Base-by-base conservation (phyloP, 2,797 vertebrate genomes). In the Pitangus sulphuratus region DNA sequence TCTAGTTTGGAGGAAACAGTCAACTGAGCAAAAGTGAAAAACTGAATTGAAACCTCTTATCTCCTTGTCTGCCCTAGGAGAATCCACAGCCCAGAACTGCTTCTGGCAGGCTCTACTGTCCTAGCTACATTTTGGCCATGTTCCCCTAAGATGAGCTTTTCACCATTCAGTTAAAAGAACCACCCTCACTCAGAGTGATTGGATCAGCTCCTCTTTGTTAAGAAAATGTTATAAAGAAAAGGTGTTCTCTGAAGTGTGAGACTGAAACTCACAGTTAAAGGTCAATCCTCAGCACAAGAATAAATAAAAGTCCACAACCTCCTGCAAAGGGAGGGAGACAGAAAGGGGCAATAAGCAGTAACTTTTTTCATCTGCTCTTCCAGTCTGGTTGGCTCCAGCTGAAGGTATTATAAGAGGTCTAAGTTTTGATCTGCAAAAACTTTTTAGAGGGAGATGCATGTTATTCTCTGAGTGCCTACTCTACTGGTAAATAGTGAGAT, bases 321-420 rank as follows among this genome's bases (percentile, higher is more conserved):
- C 87, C 53, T 72, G 30, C 17, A 69, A 71, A 35, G 26, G 69
- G 33, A 80, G 42, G 69, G 31, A 80, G 42, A 62, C 8, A 70
- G 48, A 86, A 82, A 81, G 51, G 15, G 31, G 30, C 26, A 54
- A 57, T 6, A 8, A 74, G 16, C 9, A 58, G 53, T 31, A 78
- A 65, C 26, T 51, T 50, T 18, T 77, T 30, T 26, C 1, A 2
- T 16, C 64, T 87, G 48, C 51, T 83, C 19, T 61, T 91, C 35
- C 51, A 64, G 39, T 48, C 44, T 64, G 18, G 10, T 16, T 74
- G 51, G n/a, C n/a, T 93, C 30, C 53, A 61, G 30, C 17, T 54
- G n/a, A 61, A 82, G 30, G 16, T 37, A n/a, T 9, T 53, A 4
- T 7, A 58, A 77, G 24, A 0, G 0, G 50, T 14, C 20, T 30